Evolutionary conservation across 2,797 vertebrate species (phyloP), one percentile per base, ranked within the genome.

Genomic region (Microhierax caerulescens): DNA sequence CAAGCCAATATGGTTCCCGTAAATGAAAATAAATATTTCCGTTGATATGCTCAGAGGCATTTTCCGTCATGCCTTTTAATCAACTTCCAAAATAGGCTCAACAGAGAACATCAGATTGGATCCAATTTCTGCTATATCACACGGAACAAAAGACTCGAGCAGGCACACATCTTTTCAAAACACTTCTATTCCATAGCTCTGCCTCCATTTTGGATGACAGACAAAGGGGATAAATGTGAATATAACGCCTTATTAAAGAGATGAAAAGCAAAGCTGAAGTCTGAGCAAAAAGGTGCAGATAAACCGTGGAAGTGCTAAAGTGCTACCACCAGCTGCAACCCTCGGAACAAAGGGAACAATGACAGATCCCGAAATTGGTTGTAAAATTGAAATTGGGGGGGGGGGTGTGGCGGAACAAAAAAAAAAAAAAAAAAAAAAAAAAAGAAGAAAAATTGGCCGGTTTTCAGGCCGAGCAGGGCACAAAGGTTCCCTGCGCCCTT

Each of bases 201-300:
- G 95, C 96, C 94, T 97, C 97, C 96, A 97, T 97, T 94, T 95
- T 96, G 96, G 95, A 94, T 36, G 92, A 12, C 84, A 96, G 92
- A 97, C 94, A 97, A 94, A 96, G 88, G 83, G 69, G 57, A 57
- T 32, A 90, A 88, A 50, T 30, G 82, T 1, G 70, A 69, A 84
- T n/a, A 53, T 64, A 87, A 70, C 1, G 27, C 68, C 63, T 87
- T 56, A 22, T 0, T 12, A 41, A 65, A 84, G 0, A 28, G 82
- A 68, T 56, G 63, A 57, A 84, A 90, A 84, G 85, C 91, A 88
- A 81, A 75, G 54, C n/a, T 4, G 3, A 78, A 86, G 79, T 54
- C 54, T 13, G 73, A 69, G 90, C 65, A 64, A 32, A 32, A 67
- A 93, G 76, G 73, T 36, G 11, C 50, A 53, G 76, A 88, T n/a